Evolutionary conservation across 1,140 invertebrate genomes (phyloP).

Genomic region (Ladona fulva): DNA sequence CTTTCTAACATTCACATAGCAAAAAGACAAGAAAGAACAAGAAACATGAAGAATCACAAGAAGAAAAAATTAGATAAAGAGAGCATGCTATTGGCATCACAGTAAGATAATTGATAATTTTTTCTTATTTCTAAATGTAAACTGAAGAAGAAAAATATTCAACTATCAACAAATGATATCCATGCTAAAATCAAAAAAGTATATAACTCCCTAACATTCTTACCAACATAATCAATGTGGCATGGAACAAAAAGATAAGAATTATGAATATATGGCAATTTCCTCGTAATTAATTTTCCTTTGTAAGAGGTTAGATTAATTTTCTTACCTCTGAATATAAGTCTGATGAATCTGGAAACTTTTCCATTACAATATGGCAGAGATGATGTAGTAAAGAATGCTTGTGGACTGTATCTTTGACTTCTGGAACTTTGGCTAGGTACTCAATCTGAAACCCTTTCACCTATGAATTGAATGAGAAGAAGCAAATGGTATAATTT

Average conservation of each 20-base stretch:
- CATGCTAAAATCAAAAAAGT: constrained; percentile 11
- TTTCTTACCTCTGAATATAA: constrained; percentile 86
- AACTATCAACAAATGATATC: constrained; percentile 18
- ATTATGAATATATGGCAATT: too few species aligned
- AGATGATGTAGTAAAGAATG: constrained; percentile 95
- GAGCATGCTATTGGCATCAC: too few species aligned
- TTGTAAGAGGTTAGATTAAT: not conserved
- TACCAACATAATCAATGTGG: too few species aligned
- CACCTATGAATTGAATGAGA: constrained; percentile 42
- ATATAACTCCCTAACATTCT: too few species aligned
- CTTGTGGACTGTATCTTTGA: constrained; percentile 98
- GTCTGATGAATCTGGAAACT: constrained; percentile 88
- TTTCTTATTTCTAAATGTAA: too few species aligned
- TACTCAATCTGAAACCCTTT: constrained; percentile 99
- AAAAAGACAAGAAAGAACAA: too few species aligned
- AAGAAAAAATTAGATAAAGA: too few species aligned
- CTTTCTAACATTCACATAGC: too few species aligned
- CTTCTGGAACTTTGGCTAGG: constrained; percentile 94
- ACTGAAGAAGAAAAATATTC: constrained; percentile 7
- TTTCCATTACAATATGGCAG: constrained; percentile 94
- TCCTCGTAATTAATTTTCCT: not conserved
- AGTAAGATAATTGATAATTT: too few species aligned
- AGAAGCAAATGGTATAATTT: not conserved
- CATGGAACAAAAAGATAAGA: too few species aligned
- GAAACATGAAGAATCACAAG: too few species aligned